Conservation (phyloP, 2,888 invertebrate species). For the Ophonus ardosiacus region DNA sequence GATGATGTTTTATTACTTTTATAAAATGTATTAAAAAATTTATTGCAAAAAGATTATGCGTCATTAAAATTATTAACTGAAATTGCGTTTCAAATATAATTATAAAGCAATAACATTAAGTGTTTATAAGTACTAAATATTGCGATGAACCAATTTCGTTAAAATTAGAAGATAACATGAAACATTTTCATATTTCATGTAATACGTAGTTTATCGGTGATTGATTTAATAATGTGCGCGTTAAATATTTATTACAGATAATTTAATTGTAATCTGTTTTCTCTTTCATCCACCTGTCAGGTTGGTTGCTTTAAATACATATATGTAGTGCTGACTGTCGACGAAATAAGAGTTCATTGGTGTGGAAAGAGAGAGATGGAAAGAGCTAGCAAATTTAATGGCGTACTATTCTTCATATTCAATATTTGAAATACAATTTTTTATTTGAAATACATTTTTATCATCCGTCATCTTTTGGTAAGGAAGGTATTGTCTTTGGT, state of each 20-base stretch:
- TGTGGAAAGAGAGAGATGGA: too few species aligned
- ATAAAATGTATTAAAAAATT: neutral
- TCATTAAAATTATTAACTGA: constrained; percentile 12
- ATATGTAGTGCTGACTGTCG: too few species aligned
- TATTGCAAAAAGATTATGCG: neutral
- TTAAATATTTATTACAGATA: neutral
- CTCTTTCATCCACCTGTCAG: too few species aligned
- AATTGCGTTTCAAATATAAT: neutral
- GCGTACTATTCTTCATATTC: too few species aligned
- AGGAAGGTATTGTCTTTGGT: too few species aligned
- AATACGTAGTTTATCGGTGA: neutral
- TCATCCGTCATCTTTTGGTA: too few species aligned
- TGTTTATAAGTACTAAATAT: neutral
- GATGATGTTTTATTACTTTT: neutral
- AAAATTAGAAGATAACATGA: neutral
- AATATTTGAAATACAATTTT: too few species aligned
- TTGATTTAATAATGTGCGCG: neutral
- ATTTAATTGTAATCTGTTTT: neutral
- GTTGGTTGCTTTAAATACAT: too few species aligned
- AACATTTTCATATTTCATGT: neutral
- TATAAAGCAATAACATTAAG: neutral
- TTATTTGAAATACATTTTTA: too few species aligned
- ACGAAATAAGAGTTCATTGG: too few species aligned
- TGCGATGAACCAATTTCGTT: neutral
- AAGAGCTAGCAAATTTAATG: too few species aligned